phyloP scores from a whole-genome alignment of 1,140 invertebrate genomes.

The Subanguina moxae region DNA sequence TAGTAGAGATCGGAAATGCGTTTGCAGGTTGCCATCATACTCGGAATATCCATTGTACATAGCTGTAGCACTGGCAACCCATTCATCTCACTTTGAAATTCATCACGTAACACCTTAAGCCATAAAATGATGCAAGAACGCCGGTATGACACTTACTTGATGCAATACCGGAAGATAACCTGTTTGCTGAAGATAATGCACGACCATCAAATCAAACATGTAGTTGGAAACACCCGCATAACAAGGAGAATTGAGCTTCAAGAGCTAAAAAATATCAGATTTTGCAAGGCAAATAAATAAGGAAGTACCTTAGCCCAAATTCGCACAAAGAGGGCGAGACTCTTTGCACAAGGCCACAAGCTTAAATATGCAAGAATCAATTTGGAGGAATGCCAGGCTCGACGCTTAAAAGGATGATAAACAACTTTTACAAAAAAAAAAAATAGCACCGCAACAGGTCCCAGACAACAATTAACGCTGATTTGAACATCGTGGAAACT shows the following conservation, averaged over 20 bases:
- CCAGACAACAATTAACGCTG: background rate
- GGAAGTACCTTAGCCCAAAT: background rate
- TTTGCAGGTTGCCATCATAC: background rate
- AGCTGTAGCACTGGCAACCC: background rate
- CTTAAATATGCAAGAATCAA: background rate
- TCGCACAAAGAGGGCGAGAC: background rate
- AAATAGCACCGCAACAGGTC: background rate
- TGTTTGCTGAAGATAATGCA: conserved; percentile 3
- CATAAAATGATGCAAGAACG: too few relatives aligned
- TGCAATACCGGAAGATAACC: background rate
- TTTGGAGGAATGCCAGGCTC: background rate
- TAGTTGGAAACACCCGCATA: conserved; percentile 1
- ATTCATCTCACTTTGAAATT: too few relatives aligned
- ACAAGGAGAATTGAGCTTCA: background rate
- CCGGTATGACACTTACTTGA: background rate
- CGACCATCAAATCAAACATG: background rate
- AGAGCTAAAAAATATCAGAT: background rate
- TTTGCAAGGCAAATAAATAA: background rate
- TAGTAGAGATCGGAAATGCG: background rate
- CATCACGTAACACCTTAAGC: too few relatives aligned
- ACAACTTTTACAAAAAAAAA: too few relatives aligned
- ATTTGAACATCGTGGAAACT: background rate
- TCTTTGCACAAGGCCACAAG: background rate
- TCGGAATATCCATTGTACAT: background rate
- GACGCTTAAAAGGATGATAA: background rate